phyloP scores from a whole-genome alignment of 1,140 invertebrate species.

The Macrotrachela quadricornifera region DNA sequence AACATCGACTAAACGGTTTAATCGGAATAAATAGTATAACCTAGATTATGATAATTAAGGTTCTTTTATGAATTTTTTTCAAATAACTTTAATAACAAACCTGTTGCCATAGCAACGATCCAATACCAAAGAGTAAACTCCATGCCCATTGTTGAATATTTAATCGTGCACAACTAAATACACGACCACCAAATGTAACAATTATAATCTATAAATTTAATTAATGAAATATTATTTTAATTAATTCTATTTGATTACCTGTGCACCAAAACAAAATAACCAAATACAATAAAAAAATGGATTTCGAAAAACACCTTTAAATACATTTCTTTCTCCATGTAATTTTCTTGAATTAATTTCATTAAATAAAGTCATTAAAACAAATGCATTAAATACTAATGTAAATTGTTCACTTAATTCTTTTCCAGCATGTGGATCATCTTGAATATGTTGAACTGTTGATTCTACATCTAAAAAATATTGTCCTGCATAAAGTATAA shows the following conservation, averaged over 20 bases:
- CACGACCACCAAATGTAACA: constrained; percentile 84
- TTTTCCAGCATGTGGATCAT: constrained; percentile 32
- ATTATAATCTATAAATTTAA: constrained; percentile 57
- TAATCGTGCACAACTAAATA: constrained; percentile 73
- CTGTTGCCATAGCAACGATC: constrained; percentile 88
- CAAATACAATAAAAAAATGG: constrained; percentile 95
- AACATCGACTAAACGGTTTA: too few species aligned
- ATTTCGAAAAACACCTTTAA: constrained; percentile 70
- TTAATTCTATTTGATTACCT: constrained; percentile 41
- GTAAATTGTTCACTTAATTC: constrained; percentile 81
- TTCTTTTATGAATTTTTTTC: too few species aligned
- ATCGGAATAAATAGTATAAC: too few species aligned
- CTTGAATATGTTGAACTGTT: constrained; percentile 23
- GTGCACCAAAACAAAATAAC: constrained; percentile 69
- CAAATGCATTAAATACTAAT: constrained; percentile 97
- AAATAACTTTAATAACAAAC: constrained; percentile 40
- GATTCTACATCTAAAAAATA: background rate
- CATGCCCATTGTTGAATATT: constrained; percentile 89
- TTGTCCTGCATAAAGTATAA: constrained; percentile 56
- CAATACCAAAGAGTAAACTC: constrained; percentile 89
- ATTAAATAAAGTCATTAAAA: constrained; percentile 99
- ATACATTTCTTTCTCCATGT: constrained; percentile 92
- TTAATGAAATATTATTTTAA: background rate
- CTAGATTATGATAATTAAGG: too few species aligned
- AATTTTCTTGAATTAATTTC: constrained; percentile 98